These are phyloP conservation scores for Parotocinclus haroldoi DNA, from an alignment of 2,797 vertebrate genomes.

Conservation along the genomic window DNA sequence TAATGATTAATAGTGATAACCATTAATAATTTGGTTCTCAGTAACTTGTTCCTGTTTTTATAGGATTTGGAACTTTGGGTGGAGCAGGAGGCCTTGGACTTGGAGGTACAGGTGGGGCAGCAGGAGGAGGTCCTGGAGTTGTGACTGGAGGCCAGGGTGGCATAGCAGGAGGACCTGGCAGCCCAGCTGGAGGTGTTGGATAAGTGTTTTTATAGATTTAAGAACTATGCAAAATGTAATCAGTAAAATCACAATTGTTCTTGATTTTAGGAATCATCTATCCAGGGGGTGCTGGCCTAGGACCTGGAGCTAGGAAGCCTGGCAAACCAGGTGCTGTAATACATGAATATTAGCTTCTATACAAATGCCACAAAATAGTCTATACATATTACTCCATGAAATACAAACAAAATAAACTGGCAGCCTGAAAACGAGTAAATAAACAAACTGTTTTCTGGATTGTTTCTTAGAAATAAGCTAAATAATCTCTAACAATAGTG, in stretches of 20 bases:
- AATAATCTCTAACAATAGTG: too few species aligned
- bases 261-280: constrained; percentile 36
- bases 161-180: constrained; percentile 31
- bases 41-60: constrained; percentile 25
- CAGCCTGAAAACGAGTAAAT: too few species aligned
- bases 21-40: constrained; percentile 9
- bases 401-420: too few species aligned
- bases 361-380: too few species aligned
- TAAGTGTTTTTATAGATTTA: constrained; percentile 6
- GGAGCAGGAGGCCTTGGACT: constrained; percentile 35
- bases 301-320: constrained; percentile 57
- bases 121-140: constrained; percentile 37
- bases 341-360: too few species aligned
- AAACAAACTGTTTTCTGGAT: too few species aligned
- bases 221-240: neutral
- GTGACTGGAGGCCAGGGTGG: constrained; percentile 34
- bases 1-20: neutral
- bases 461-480: too few species aligned
- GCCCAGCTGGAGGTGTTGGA: constrained; percentile 24
- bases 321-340: constrained; percentile 52
- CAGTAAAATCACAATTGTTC: neutral
- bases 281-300: constrained; percentile 39
- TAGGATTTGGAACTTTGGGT: constrained; percentile 40
- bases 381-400: too few species aligned
- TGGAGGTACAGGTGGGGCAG: constrained; percentile 25